Evolutionary conservation across 2,888 invertebrate genomes (phyloP), one percentile per base, ranked within the genome.

Genomic region (Agrilus biguttatus): DNA sequence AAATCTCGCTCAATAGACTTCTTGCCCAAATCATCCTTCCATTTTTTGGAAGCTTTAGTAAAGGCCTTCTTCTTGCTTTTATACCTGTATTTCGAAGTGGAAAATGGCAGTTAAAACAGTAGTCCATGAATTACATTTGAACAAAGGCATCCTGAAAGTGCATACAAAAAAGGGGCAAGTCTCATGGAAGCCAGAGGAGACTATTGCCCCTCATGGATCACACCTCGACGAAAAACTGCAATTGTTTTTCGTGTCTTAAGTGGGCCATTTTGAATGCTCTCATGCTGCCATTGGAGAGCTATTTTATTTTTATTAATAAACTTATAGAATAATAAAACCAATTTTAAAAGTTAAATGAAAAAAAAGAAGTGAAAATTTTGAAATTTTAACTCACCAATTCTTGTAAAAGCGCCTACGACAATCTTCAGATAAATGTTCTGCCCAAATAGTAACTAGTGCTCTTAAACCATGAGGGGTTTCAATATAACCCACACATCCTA

Each of bases 41-140:
- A 99, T 69, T 97, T 98, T 75, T 96, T 96, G 65, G 90, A 85
- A 49, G 91, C 80, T 72, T 97, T 97, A 53, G 92, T 89, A 73
- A 97, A 98, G 51, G 98, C 98, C 91, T 96, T 97, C 90, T 96
- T 98, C 83, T 98, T 95, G 70, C 92, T 91, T 73, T 92, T 90
- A 76, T 93, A 96, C 98, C 98, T 98, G 67, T 50, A 45, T 41
- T 14, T 41, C 42, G 44, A 36, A 41, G 4, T 12, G n/a, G 40
- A 36, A 32, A 32, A 40, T 14, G 40, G 17, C 33, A 14, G 5
- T 13, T 33, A 14, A 38, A 21, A 17, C 28, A 28, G 28, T 21
- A 35, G 36, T 39, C 21, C 28, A 36, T 10, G 10, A 21, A 28
- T 32, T 43, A 42, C 43, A 37, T 35, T n/a, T 42, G 33, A 14